Percentiles rank a stretch among this genome's conserved stretches.
Conservation (phyloP, 2,797 vertebrate species). For the Galaxias olidus region DNA sequence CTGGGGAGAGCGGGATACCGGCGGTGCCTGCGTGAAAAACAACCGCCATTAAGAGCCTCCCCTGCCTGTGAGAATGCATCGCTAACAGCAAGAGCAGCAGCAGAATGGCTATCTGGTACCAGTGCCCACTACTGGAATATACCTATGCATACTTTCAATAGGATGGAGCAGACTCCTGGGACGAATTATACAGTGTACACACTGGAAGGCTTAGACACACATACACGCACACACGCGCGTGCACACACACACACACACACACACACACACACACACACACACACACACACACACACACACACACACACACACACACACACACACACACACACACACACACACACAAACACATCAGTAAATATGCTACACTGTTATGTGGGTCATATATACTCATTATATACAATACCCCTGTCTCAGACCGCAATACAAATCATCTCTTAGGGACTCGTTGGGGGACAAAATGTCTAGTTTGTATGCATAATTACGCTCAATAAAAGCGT, state of each 20-base stretch:
- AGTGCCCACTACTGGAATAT: conserved; percentile 12
- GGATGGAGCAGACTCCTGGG: conserved; percentile 47
- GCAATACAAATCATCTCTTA: no score
- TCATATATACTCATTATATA: no score
- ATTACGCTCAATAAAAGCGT: conserved; percentile 4
- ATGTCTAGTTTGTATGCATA: no score
- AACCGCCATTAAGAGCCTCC: conserved; percentile 79
- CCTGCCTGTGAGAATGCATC: conserved; percentile 78
- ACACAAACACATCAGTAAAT: no score
- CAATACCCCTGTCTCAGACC: no score
- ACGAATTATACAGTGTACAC: conserved; percentile 39
- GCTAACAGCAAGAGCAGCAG: conserved; percentile 71
- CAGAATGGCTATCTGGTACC: conserved; percentile 47
- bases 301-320: no score
- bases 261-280: no score
- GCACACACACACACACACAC: no score
- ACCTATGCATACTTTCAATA: conserved; percentile 13
- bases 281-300: no score
- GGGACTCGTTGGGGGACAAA: no score
- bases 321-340: no score
- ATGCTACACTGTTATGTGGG: no score
- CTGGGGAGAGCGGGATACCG: conserved; percentile 82
- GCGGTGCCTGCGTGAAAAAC: conserved; percentile 83
- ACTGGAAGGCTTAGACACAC: conserved; percentile 36
- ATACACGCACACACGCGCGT: conserved; percentile 33